Base-by-base conservation (phyloP, 2,113 vertebrate species). In the Gambusia holbrooki region DNA sequence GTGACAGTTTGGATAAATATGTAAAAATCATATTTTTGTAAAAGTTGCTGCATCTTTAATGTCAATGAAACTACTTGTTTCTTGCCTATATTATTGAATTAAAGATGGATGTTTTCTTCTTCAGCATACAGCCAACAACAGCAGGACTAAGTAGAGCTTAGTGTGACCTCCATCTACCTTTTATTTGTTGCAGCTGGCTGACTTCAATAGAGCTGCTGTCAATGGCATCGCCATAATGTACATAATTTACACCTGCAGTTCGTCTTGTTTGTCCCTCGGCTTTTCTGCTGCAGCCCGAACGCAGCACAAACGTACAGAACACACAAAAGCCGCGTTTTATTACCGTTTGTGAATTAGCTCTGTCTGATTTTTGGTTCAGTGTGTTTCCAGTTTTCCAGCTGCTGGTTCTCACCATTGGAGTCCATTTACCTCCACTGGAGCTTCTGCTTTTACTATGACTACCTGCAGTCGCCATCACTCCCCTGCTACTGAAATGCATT, bases 131-230 rank as follows among this genome's bases (percentile, higher is more conserved):
- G 27, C 62, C 51, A 42, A 74, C 78, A 69, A 74, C 80, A 71
- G 40, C 79, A 67, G 69, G 83, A 74, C 28, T 27, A 22, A 58
- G 51, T 48, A 48, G 71, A 86, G 79, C 71, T 89, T 75, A 63
- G 22, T 5, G 64, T 90, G 91, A 91, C 92, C 90, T 93, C 87
- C 62, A 91, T 79, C 80, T 68, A 84, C 74, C 82, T 92, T 90
- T 88, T 85, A 92, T 92, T 93, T 90, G 84, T 90, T 81, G 82
- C 93, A 87, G 84, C 74, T 86, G 87, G 89, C 88, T 89, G 79
- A 88, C 83, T 90, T 76, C 90, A 87, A 80, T 89, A 84, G 86
- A 88, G 82, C 73, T 54, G 80, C 79, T 90, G 84, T 86, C 89
- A 87, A 84, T 61, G 5, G 66, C n/a, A 45, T 14, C 71, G 51